Conservation (phyloP, 2,797 vertebrate species). For the Spinus pinus region DNA sequence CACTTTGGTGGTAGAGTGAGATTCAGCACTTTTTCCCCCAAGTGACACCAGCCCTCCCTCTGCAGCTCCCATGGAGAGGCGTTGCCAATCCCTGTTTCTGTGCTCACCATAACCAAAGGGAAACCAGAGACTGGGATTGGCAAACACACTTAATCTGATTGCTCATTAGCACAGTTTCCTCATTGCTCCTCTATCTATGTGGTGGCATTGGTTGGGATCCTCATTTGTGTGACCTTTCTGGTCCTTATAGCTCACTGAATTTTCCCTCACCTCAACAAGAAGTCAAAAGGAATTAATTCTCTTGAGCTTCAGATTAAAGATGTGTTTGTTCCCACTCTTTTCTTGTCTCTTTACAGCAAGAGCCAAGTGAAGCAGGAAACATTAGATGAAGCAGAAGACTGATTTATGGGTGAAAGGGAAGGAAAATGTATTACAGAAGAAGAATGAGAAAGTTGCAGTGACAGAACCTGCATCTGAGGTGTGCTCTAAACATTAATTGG, state of each 20-base stretch:
- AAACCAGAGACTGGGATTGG: background rate
- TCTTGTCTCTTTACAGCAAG: background rate
- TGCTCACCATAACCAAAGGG: background rate
- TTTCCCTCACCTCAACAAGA: background rate
- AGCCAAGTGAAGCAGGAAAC: background rate
- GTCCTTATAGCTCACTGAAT: background rate
- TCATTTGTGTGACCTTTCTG: background rate
- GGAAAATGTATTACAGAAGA: background rate
- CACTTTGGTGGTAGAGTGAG: background rate
- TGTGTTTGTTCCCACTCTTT: background rate
- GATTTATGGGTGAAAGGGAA: background rate
- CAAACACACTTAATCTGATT: background rate
- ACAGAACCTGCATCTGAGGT: background rate
- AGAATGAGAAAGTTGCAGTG: background rate
- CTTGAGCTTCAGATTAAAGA: background rate
- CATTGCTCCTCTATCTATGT: background rate
- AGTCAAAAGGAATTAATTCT: background rate
- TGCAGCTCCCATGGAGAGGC: background rate
- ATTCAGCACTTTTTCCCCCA: background rate
- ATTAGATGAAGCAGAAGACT: background rate
- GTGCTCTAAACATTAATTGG: background rate
- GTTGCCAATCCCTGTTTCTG: background rate
- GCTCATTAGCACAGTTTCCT: background rate
- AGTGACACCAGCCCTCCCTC: accelerated
- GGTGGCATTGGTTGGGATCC: background rate